Conservation (phyloP, 2,113 vertebrate genomes). For the Marmota flaviventris region DNA sequence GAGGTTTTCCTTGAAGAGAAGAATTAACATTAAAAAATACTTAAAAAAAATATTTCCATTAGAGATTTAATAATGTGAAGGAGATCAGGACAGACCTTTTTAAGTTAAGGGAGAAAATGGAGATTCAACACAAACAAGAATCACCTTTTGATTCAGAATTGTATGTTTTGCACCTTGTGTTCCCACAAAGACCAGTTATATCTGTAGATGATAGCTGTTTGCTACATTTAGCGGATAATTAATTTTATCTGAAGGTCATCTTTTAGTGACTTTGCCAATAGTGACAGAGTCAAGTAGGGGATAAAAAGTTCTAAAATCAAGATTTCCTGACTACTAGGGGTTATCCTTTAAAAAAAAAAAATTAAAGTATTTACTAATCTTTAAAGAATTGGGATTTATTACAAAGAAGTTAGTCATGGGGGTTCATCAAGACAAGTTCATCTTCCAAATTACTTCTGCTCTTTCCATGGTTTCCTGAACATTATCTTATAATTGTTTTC, state of each 20-base stretch:
- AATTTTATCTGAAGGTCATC: not conserved
- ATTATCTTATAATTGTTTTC: not conserved
- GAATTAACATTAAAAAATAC: slow-evolving; percentile 54
- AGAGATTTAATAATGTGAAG: not conserved
- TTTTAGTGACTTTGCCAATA: not conserved
- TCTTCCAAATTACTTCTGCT: not conserved
- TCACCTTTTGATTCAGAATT: not conserved
- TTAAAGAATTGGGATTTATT: not conserved
- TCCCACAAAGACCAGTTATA: not conserved
- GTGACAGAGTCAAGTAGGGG: not conserved
- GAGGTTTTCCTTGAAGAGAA: not conserved
- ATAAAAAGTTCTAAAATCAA: not conserved
- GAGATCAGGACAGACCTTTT: not conserved
- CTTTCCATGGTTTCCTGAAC: not conserved
- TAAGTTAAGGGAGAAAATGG: not conserved
- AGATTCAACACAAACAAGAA: not conserved
- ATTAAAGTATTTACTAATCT: not conserved
- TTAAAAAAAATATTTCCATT: not conserved
- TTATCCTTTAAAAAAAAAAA: not conserved
- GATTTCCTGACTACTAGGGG: not conserved
- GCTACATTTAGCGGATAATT: not conserved
- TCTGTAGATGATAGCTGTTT: not conserved
- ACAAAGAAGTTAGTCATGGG: not conserved
- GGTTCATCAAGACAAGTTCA: not conserved
- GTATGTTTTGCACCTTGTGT: not conserved